These are phyloP conservation scores for Sceliomorpha sp. DNA, from an alignment of 2,888 invertebrate genomes.

Conservation along the genomic window DNA sequence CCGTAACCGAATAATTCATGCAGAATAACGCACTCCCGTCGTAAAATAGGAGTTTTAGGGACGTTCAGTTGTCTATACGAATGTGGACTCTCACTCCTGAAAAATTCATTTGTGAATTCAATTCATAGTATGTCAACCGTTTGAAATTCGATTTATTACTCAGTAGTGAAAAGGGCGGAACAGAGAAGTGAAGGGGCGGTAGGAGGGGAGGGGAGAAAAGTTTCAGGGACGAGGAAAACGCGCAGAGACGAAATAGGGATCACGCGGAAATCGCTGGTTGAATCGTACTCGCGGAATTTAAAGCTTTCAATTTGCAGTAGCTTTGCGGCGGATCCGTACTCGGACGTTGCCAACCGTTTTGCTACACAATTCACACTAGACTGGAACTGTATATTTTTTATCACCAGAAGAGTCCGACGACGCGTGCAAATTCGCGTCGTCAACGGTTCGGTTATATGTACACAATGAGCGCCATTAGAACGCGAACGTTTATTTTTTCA, in stretches of 20 bases:
- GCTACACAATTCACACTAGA: slow-evolving; percentile 29
- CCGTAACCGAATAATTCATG: too few relatives aligned
- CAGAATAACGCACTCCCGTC: too few relatives aligned
- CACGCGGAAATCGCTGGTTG: slow-evolving; percentile 17
- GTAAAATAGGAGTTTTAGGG: slow-evolving; percentile 11
- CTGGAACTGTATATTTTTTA: slow-evolving; percentile 34
- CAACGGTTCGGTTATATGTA: slow-evolving; percentile 9
- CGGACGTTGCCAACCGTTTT: slow-evolving; percentile 41
- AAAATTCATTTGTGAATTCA: slow-evolving; percentile 45
- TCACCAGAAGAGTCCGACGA: slow-evolving; percentile 13
- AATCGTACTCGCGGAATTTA: slow-evolving; percentile 46
- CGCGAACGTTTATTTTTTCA: background rate
- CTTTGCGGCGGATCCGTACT: slow-evolving; percentile 38
- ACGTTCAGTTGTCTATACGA: slow-evolving; percentile 22
- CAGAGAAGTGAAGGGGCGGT: slow-evolving; percentile 6
- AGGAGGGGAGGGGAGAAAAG: slow-evolving; percentile 8
- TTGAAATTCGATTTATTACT: slow-evolving; percentile 54
- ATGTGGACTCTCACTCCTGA: slow-evolving; percentile 16
- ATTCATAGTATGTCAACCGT: slow-evolving; percentile 53
- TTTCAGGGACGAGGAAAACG: slow-evolving; percentile 17
- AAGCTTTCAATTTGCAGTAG: slow-evolving; percentile 54
- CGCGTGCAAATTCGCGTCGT: slow-evolving; percentile 15
- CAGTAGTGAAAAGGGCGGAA: slow-evolving; percentile 42
- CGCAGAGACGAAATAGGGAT: slow-evolving; percentile 38
- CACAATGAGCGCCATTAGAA: slow-evolving; percentile 5